Evolutionary conservation across 2,113 vertebrate genomes (phyloP), one percentile per base, ranked within the genome.

Genomic region (Zingel zingel): DNA sequence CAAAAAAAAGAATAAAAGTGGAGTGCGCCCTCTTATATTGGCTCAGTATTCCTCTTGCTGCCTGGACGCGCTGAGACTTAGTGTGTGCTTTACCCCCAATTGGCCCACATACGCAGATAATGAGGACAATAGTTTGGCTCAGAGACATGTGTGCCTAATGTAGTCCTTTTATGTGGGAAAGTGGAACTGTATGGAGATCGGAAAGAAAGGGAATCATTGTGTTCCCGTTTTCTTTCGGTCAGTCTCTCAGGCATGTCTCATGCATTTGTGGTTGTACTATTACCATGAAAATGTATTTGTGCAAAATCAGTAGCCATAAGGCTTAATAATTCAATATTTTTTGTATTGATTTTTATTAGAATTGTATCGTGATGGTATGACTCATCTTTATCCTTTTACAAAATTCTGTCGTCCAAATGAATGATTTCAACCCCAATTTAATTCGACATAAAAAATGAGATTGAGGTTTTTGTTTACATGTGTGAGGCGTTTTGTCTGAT

Each of bases 91-190:
- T 86, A 80, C 85, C 77, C 79, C 88, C 91, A 81, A 70, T 77
- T 92, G 93, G 90, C 93, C 90, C 91, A 94, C 88, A 93, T 93
- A 86, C 93, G 92, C 86, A 57, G 68, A 90, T 87, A 93, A 93
- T 77, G 82, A 92, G 93, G 91, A 93, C 92, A 93, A 90, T 91
- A 85, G 87, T 83, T 90, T 90, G 88, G 91, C 89, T 91, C 71
- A 64, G 75, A 88, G 89, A 91, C 89, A 91, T 90, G 90, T 91
- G 89, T 86, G 92, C 86, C 90, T 89, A 90, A 92, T 94, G 93
- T 90, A 61, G 86, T 86, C 70, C 89, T 92, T 92, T 93, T 82
- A 91, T 93, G 89, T 94, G 89, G 83, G 88, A 86, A 88, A 88
- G 81, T 88, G 76, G 89, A 83, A 89, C 87, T 86, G 75, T 81